Evolutionary conservation across 2,888 invertebrate genomes (phyloP).

Genomic region (Cloeon dipterum): DNA sequence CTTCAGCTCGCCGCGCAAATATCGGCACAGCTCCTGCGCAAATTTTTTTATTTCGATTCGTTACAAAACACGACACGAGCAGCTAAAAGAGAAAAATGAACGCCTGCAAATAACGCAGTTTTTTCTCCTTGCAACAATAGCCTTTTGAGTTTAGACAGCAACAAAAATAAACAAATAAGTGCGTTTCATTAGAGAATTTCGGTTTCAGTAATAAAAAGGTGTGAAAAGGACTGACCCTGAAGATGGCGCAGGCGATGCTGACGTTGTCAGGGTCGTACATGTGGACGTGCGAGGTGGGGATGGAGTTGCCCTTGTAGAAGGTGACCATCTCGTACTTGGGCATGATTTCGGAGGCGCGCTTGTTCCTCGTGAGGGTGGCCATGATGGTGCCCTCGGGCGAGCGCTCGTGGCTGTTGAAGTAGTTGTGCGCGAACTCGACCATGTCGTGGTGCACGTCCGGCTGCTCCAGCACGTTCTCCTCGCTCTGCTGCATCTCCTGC

Average conservation of each 20-base stretch:
- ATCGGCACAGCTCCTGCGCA: constrained; percentile 64
- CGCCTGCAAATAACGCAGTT: no score
- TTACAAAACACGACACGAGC: not conserved
- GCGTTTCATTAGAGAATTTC: no score
- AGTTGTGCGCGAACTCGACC: constrained; percentile 79
- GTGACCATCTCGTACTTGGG: constrained; percentile 85
- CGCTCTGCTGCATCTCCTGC: constrained; percentile 46
- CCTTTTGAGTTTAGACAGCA: not conserved
- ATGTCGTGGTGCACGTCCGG: constrained; percentile 50
- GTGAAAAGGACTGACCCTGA: constrained; percentile 63
- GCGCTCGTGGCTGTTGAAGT: constrained; percentile 73
- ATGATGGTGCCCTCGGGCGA: constrained; percentile 69
- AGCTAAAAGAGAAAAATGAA: no score
- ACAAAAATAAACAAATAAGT: no score
- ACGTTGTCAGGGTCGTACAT: constrained; percentile 90
- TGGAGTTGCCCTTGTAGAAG: constrained; percentile 66
- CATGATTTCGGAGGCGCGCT: constrained; percentile 52
- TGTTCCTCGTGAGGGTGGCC: constrained; percentile 49
- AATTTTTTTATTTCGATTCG: not conserved
- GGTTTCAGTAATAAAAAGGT: no score
- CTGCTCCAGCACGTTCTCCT: constrained; percentile 23
- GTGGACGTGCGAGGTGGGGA: constrained; percentile 82
- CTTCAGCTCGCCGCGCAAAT: constrained; percentile 71
- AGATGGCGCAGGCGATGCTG: constrained; percentile 67
- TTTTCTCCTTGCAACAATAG: no score